phyloP scores from a whole-genome alignment of 2,888 invertebrate genomes.

The Cheilosia vulpina region DNA sequence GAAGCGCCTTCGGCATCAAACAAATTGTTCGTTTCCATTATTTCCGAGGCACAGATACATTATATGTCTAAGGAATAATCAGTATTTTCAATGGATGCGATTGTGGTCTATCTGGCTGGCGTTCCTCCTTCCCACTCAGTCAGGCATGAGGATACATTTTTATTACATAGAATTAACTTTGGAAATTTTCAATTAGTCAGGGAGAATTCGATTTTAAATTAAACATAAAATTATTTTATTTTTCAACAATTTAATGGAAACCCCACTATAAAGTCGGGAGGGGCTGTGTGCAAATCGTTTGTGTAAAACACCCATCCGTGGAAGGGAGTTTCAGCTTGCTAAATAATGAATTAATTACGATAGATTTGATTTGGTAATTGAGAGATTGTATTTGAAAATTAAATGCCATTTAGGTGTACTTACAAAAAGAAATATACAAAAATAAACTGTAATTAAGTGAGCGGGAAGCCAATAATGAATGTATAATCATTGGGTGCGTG shows the following conservation, averaged over 20 bases:
- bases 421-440: not conserved
- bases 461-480: not conserved
- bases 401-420: not conserved
- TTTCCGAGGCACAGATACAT: not conserved
- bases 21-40: not conserved
- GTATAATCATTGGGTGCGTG: not conserved
- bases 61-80: not conserved
- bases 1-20: not conserved
- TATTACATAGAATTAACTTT: constrained; percentile 33
- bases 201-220: not conserved
- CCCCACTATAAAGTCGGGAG: not conserved
- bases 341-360: constrained; percentile 7
- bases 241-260: too few relatives aligned
- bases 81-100: constrained; percentile 1
- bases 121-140: not conserved
- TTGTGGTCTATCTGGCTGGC: not conserved
- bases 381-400: constrained; percentile 4
- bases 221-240: not conserved
- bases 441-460: not conserved
- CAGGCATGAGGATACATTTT: constrained; percentile 15
- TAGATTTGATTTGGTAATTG: constrained; percentile 8
- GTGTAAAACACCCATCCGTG: not conserved
- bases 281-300: not conserved
- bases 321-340: not conserved
- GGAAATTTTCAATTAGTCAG: constrained; percentile 16